A percentile compares a stretch with the other conserved stretches of the same genome.
phyloP scores from a whole-genome alignment of 2,113 vertebrate species.

The Pampusana beccarii region DNA sequence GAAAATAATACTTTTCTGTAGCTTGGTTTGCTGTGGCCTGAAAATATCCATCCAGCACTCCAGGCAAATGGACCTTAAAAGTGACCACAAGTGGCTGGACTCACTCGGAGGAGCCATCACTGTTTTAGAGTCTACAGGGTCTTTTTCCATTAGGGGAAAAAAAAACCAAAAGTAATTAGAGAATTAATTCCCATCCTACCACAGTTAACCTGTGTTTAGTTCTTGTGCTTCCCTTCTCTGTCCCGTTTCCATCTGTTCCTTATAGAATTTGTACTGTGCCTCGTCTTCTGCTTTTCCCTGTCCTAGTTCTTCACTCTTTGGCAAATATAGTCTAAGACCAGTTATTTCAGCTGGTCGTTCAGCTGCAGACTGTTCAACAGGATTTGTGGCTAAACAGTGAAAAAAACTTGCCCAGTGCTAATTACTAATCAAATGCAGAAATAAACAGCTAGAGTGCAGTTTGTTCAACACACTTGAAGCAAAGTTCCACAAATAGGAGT shows the following conservation, averaged over 20 bases:
- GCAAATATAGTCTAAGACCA: background rate
- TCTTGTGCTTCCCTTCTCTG: background rate
- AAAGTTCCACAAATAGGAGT: background rate
- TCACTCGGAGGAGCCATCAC: background rate
- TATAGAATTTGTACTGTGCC: background rate
- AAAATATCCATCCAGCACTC: background rate
- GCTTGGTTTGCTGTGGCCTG: background rate
- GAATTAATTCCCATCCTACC: background rate
- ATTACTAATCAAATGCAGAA: constrained; percentile 15
- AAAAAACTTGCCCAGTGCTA: background rate
- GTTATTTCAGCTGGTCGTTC: background rate
- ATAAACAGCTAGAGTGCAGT: background rate
- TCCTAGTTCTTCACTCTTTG: background rate
- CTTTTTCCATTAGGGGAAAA: background rate
- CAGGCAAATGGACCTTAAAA: background rate
- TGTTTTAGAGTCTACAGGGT: background rate
- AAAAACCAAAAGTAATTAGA: background rate
- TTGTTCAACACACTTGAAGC: background rate
- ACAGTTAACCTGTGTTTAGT: background rate
- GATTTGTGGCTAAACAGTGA: background rate
- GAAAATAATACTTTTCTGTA: background rate
- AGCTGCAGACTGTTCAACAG: background rate
- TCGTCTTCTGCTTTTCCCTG: background rate
- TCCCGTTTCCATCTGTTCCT: background rate
- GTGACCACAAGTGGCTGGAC: background rate